Conservation (phyloP, 2,888 invertebrate genomes). For the Luperina nickerlii region DNA sequence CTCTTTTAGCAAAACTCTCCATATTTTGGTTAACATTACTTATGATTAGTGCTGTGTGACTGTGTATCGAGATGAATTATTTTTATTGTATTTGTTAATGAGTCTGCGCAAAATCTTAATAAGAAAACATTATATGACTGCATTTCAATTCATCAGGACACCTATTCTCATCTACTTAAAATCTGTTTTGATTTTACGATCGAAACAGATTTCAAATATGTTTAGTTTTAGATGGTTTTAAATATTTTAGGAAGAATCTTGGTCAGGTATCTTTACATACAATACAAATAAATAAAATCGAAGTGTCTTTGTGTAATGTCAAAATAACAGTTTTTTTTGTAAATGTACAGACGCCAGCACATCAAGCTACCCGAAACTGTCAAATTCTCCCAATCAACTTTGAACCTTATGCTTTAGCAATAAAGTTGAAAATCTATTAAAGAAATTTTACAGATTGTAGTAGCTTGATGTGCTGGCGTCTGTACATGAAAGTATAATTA, state of each 20-base stretch:
- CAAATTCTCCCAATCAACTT: too few species aligned
- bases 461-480: too few species aligned
- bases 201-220: background rate
- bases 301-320: background rate
- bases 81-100: constrained; percentile 34
- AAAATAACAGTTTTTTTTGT: too few species aligned
- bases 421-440: too few species aligned
- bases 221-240: background rate
- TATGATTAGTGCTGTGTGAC: constrained; percentile 30
- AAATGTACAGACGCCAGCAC: too few species aligned
- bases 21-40: constrained; percentile 71
- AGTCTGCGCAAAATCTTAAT: background rate
- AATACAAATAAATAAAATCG: background rate
- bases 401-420: too few species aligned
- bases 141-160: background rate
- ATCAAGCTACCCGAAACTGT: too few species aligned
- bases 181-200: background rate
- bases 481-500: too few species aligned
- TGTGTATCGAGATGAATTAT: constrained; percentile 30
- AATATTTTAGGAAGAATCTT: background rate
- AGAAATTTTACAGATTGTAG: too few species aligned
- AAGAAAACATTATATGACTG: background rate
- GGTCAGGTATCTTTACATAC: background rate
- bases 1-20: constrained; percentile 79
- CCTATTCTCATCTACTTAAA: background rate